Conservation (phyloP, 1,140 invertebrate species). For the Neodiprion lecontei region DNA sequence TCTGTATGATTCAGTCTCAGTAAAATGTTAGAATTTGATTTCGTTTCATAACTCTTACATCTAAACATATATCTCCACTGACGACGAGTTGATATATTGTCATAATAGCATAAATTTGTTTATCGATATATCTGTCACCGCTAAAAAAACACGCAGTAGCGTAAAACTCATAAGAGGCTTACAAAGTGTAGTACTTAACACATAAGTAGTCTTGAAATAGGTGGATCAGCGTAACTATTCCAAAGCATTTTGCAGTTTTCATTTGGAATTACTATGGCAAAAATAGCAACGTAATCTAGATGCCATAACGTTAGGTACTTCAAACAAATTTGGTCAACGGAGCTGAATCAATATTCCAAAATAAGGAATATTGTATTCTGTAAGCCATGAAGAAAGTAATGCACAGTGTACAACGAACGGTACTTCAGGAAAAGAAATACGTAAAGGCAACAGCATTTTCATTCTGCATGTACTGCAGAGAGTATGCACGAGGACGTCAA, state of each 20-base stretch:
- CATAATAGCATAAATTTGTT: background rate
- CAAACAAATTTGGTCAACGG: too few relatives aligned
- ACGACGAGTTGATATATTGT: background rate
- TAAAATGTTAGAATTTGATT: background rate
- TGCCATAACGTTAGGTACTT: too few relatives aligned
- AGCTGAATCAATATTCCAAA: background rate
- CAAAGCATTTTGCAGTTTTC: background rate
- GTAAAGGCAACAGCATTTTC: too few relatives aligned
- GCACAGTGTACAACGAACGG: too few relatives aligned
- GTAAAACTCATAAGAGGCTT: background rate
- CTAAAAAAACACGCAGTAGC: background rate
- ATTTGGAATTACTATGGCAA: too few relatives aligned
- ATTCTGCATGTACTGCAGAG: too few relatives aligned
- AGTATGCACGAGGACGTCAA: too few relatives aligned
- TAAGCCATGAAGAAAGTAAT: too few relatives aligned
- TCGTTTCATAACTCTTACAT: background rate
- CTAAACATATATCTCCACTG: background rate
- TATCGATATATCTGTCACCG: background rate
- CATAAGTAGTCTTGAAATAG: background rate
- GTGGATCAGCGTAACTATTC: background rate
- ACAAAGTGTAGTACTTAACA: background rate
- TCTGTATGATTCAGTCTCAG: background rate
- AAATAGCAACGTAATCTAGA: too few relatives aligned
- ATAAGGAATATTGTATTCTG: too few relatives aligned
- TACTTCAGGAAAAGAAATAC: too few relatives aligned